phyloP scores from a whole-genome alignment of 2,888 invertebrate genomes.

The Rhimphoctona megacephalus region DNA sequence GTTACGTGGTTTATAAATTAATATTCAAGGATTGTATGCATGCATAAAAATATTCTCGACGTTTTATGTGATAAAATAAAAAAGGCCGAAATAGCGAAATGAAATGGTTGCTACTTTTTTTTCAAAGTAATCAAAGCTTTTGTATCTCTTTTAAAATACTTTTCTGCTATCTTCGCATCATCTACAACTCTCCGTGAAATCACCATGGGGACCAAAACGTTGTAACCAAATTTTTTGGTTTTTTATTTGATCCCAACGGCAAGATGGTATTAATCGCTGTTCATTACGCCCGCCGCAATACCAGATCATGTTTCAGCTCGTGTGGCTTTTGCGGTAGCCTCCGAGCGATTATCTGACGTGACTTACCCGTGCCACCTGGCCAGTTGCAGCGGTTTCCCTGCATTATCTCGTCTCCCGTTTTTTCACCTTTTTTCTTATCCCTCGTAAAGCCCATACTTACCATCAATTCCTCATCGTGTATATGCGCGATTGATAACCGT shows the following conservation, averaged over 20 bases:
- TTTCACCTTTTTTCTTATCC: background rate
- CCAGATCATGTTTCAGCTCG: conserved; percentile 60
- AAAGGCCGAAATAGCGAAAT: background rate
- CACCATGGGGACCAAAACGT: background rate
- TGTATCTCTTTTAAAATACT: background rate
- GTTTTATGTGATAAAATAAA: background rate
- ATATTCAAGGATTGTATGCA: background rate
- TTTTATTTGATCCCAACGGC: conserved; percentile 18
- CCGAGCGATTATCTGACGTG: conserved; percentile 48
- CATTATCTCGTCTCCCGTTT: background rate
- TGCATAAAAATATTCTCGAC: background rate
- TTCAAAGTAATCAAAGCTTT: background rate
- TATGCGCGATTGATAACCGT: background rate
- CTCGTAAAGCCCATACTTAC: background rate
- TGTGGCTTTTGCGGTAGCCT: conserved; percentile 61
- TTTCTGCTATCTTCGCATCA: background rate
- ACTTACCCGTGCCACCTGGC: conserved; percentile 48
- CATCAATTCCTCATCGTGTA: background rate
- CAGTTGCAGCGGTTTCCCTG: conserved; percentile 38
- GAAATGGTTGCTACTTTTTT: background rate
- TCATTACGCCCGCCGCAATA: conserved; percentile 59
- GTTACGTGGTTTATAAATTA: background rate
- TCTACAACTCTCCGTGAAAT: background rate
- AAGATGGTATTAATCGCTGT: conserved; percentile 59
- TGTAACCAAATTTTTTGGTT: background rate